Conservation (phyloP, 2,888 invertebrate genomes). For the Drosophila putrida region DNA sequence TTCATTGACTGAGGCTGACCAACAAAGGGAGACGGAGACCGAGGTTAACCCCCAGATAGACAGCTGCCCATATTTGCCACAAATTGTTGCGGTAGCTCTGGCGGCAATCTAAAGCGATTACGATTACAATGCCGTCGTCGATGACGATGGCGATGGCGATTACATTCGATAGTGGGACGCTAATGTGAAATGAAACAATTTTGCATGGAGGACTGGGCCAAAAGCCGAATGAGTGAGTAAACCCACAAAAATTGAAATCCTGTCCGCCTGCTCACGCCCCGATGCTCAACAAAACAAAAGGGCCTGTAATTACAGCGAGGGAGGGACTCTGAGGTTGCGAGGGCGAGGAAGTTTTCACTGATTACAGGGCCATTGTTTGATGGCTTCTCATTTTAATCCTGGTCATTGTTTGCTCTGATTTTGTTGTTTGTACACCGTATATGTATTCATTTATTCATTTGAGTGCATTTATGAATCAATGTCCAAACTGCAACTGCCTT, state of each 20-base stretch:
- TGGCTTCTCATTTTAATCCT: conserved; percentile 70
- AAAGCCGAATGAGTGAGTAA: background rate
- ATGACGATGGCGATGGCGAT: conserved; percentile 20
- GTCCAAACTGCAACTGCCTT: conserved; percentile 35
- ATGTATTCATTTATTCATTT: conserved; percentile 52
- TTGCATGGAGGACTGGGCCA: conserved; percentile 33
- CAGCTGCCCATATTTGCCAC: conserved; percentile 60
- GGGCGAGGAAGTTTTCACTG: conserved; percentile 29
- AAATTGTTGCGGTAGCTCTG: conserved; percentile 54
- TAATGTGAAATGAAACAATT: conserved; percentile 39
- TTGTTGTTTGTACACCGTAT: conserved; percentile 43
- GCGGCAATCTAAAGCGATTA: conserved; percentile 69
- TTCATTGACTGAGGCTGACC: conserved; percentile 11
- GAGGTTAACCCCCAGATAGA: conserved; percentile 22
- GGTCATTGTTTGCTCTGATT: conserved; percentile 66
- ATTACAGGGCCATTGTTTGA: conserved; percentile 60
- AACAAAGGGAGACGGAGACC: background rate
- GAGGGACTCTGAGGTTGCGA: background rate
- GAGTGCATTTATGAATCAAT: conserved; percentile 49
- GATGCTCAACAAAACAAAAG: conserved; percentile 46
- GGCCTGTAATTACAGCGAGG: conserved; percentile 55
- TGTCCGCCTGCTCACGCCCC: conserved; percentile 55
- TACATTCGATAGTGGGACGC: conserved; percentile 45
- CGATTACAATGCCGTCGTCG: conserved; percentile 16
- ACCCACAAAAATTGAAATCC: conserved; percentile 45